Conservation (phyloP, 2,113 vertebrate genomes). For the Ictalurus punctatus region DNA sequence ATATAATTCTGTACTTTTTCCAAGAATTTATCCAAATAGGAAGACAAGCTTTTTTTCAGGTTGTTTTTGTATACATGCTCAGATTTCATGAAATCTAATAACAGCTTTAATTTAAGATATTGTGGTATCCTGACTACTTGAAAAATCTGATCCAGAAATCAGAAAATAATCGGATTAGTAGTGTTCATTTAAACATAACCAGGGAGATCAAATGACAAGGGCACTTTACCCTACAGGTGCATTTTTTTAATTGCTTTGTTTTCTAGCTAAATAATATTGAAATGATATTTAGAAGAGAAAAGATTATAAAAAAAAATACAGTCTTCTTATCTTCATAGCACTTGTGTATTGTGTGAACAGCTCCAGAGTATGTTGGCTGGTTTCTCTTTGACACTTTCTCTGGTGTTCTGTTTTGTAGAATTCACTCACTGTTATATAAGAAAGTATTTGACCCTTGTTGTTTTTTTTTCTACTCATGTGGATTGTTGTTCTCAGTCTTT, state of each 20-base stretch:
- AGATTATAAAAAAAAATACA: neutral
- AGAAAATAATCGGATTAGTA: neutral
- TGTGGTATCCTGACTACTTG: neutral
- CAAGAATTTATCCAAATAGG: neutral
- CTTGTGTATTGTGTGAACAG: neutral
- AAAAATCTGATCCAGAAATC: neutral
- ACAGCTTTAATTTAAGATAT: neutral
- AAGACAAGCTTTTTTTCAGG: neutral
- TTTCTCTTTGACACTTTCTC: conserved; percentile 20
- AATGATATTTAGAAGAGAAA: neutral
- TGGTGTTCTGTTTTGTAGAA: neutral
- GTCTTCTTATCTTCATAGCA: neutral
- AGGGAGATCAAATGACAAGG: neutral
- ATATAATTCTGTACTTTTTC: neutral
- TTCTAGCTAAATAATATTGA: neutral
- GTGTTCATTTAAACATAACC: neutral
- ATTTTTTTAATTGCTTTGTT: neutral
- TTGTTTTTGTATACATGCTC: neutral
- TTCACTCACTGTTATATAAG: neutral
- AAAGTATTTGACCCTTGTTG: neutral
- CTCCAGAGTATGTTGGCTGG: conserved; percentile 20
- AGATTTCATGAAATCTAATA: conserved; percentile 23
- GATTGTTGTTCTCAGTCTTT: neutral
- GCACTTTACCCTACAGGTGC: neutral
- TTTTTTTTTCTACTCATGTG: neutral